A percentile compares a stretch with the other conserved stretches of the same genome.
Evolutionary conservation across 2,797 vertebrate species (phyloP).

Genomic region (Argyrosomus regius): DNA sequence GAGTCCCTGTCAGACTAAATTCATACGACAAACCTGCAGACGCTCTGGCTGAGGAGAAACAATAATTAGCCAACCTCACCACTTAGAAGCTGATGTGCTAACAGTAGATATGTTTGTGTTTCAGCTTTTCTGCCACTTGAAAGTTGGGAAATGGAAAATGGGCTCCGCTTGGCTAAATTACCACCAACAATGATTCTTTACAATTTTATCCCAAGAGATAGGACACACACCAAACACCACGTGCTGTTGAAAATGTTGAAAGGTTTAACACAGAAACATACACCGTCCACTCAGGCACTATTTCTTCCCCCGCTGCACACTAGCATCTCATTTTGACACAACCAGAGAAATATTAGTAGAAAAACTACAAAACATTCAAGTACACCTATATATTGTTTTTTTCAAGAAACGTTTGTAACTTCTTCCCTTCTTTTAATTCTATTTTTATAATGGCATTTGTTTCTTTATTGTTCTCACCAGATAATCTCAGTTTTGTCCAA

Average conservation of each 20-base stretch:
- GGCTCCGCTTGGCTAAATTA: conserved; percentile 6
- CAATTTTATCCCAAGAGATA: background rate
- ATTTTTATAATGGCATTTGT: background rate
- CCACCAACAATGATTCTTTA: background rate
- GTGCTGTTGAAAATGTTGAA: background rate
- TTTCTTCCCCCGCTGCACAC: conserved; percentile 10
- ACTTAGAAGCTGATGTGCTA: background rate
- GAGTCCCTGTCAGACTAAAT: conserved; percentile 20
- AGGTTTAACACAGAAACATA: background rate
- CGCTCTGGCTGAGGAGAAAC: background rate
- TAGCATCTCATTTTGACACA: conserved; percentile 20
- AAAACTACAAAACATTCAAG: background rate
- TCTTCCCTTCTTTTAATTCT: background rate
- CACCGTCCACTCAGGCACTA: background rate
- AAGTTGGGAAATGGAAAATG: background rate
- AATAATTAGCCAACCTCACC: conserved; percentile 18
- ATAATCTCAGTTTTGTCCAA: background rate
- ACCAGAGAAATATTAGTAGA: background rate
- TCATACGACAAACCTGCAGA: conserved; percentile 7
- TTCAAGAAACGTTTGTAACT: background rate
- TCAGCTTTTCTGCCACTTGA: background rate
- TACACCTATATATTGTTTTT: too few species aligned
- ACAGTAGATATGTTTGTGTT: conserved; percentile 12
- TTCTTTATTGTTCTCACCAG: background rate
- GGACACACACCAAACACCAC: background rate